phyloP scores from a whole-genome alignment of 1,140 invertebrate genomes.

The Venustaconcha ellipsiformis region DNA sequence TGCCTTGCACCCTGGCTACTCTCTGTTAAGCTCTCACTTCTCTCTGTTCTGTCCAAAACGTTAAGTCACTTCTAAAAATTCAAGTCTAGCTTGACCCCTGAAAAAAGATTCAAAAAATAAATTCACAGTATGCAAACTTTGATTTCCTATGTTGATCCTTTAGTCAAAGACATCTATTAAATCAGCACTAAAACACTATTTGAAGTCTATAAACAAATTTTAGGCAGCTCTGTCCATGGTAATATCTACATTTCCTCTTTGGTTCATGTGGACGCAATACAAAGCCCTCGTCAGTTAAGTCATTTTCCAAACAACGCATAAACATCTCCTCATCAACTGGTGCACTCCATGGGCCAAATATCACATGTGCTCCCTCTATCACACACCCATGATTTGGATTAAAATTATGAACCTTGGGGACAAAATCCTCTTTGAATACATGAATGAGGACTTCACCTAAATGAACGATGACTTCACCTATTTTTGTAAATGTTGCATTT shows the following conservation, averaged over 20 bases:
- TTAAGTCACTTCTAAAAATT: too few species aligned
- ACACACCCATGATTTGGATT: slow-evolving; percentile 61
- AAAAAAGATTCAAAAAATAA: too few species aligned
- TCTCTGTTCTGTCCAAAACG: too few species aligned
- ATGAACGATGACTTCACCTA: slow-evolving; percentile 49
- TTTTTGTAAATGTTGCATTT: slow-evolving; percentile 48
- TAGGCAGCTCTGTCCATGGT: slow-evolving; percentile 62
- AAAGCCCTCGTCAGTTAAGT: slow-evolving; percentile 60
- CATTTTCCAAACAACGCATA: slow-evolving; percentile 57
- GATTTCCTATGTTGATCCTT: too few species aligned
- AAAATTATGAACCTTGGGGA: slow-evolving; percentile 50
- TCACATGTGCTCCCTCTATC: slow-evolving; percentile 53
- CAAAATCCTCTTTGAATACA: slow-evolving; percentile 57
- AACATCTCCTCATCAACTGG: slow-evolving; percentile 59
- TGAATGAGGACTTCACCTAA: slow-evolving; percentile 58
- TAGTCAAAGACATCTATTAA: too few species aligned
- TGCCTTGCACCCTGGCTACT: too few species aligned
- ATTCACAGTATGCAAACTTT: too few species aligned
- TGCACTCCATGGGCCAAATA: slow-evolving; percentile 56
- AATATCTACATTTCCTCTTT: slow-evolving; percentile 61
- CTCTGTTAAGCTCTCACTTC: too few species aligned
- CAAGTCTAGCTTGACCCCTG: too few species aligned
- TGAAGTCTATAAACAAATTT: slow-evolving; percentile 57
- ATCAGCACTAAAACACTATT: slow-evolving; percentile 42
- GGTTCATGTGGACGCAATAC: slow-evolving; percentile 55